Evolutionary conservation across 2,113 vertebrate species (phyloP).

Genomic region (Sula dactylatra): DNA sequence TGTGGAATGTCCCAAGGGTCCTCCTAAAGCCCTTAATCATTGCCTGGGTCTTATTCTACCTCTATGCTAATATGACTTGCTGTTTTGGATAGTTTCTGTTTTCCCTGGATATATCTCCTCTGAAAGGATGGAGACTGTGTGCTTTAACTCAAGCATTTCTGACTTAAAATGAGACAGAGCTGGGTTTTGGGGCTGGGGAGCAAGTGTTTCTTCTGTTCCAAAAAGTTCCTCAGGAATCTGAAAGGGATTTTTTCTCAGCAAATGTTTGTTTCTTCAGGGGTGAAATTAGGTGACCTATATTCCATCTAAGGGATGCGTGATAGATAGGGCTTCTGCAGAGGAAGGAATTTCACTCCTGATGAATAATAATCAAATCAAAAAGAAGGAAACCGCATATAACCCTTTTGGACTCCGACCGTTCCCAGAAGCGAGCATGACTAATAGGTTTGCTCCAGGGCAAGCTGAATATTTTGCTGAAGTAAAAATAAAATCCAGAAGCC

Average conservation of each 20-base stretch:
- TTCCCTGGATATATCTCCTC: background rate
- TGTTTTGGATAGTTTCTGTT: background rate
- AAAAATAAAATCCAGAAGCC: slow-evolving; percentile 50
- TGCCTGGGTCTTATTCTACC: background rate
- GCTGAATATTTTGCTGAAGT: slow-evolving; percentile 4
- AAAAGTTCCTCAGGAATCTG: background rate
- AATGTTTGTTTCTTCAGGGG: slow-evolving; percentile 4
- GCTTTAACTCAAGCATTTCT: background rate
- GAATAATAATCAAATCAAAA: slow-evolving; percentile 37
- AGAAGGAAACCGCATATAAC: slow-evolving; percentile 38
- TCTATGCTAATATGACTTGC: background rate
- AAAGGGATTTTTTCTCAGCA: background rate
- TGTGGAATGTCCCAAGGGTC: background rate
- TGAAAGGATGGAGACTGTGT: background rate
- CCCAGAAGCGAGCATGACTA: slow-evolving; percentile 37
- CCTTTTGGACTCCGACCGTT: background rate
- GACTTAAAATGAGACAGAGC: background rate
- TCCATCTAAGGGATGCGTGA: background rate
- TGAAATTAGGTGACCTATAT: slow-evolving; percentile 55
- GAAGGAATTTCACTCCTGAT: slow-evolving; percentile 28
- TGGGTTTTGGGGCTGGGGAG: background rate
- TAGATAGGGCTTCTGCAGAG: background rate
- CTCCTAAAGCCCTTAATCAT: background rate
- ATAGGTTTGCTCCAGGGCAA: slow-evolving; percentile 37
- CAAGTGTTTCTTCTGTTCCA: background rate